These are phyloP conservation scores for Bostrychus sinensis DNA, from an alignment of 2,113 vertebrate genomes.

Conservation along the genomic window DNA sequence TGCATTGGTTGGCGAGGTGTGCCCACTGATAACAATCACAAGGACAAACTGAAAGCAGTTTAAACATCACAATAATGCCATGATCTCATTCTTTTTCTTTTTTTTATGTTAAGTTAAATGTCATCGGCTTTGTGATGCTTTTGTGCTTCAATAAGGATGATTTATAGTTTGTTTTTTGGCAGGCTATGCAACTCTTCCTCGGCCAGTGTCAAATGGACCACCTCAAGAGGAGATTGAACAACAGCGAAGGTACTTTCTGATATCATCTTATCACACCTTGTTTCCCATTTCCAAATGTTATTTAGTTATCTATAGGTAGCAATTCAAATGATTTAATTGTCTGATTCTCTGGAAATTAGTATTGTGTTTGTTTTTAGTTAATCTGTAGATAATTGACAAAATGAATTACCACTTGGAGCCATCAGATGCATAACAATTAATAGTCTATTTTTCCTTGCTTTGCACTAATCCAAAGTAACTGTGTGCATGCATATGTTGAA, in stretches of 20 bases:
- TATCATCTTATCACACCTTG: not conserved
- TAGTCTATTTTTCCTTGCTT: constrained; percentile 45
- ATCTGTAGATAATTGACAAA: too few relatives aligned
- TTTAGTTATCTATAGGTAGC: too few relatives aligned
- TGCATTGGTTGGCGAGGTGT: constrained; percentile 1
- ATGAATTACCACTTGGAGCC: not conserved
- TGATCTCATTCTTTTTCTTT: too few relatives aligned
- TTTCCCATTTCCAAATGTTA: too few relatives aligned
- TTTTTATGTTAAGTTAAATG: not conserved
- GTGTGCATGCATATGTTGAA: constrained; percentile 50
- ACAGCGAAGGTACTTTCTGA: constrained; percentile 81
- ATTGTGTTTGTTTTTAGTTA: too few relatives aligned
- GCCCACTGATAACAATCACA: not conserved
- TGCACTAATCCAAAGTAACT: constrained; percentile 36
- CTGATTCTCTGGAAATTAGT: too few relatives aligned
- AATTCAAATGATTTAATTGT: too few relatives aligned
- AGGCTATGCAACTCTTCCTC: constrained; percentile 74
- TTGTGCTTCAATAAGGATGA: not conserved
- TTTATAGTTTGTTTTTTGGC: constrained; percentile 37
- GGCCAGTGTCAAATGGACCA: constrained; percentile 84
- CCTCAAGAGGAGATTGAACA: constrained; percentile 86
- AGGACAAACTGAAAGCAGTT: not conserved
- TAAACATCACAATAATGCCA: not conserved
- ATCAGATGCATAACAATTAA: constrained; percentile 50
- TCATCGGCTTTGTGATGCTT: not conserved